phyloP scores from a whole-genome alignment of 2,888 invertebrate genomes.

The Reticulitermes lucifugus region DNA sequence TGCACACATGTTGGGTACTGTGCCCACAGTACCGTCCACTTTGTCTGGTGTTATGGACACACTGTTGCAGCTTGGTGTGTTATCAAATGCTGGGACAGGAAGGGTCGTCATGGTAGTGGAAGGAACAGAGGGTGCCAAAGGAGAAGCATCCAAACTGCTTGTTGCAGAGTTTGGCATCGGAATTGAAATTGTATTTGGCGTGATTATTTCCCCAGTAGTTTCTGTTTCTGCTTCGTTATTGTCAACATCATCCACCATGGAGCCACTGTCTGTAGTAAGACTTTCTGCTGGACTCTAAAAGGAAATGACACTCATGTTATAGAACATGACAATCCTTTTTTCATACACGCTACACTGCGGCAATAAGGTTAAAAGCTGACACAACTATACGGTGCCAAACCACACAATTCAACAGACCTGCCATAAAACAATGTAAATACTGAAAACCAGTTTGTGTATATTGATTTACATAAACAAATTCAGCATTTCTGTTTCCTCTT shows the following conservation, averaged over 20 bases:
- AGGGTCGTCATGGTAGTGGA: not conserved
- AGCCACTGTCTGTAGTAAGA: constrained; percentile 86
- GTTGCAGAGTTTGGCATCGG: constrained; percentile 13
- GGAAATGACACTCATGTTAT: too few species aligned
- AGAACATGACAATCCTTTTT: too few species aligned
- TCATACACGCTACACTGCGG: too few species aligned
- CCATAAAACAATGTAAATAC: too few species aligned
- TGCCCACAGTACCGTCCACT: not conserved
- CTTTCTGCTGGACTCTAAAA: constrained; percentile 81
- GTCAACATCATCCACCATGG: constrained; percentile 77
- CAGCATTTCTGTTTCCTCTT: too few species aligned
- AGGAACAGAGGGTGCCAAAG: not conserved
- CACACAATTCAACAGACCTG: too few species aligned
- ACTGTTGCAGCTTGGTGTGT: constrained; percentile 1
- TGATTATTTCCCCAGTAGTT: constrained; percentile 18
- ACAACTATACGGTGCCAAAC: too few species aligned
- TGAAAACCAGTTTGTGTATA: too few species aligned
- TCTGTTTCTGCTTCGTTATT: constrained; percentile 65
- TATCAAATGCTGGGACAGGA: constrained; percentile 1
- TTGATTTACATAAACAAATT: too few species aligned
- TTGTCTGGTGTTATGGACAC: not conserved
- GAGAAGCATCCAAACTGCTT: constrained; percentile 30
- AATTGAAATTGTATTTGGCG: constrained; percentile 17
- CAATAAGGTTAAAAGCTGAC: too few species aligned
- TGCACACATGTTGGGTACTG: not conserved